Evolutionary conservation across 2,113 vertebrate species (phyloP), one percentile per base, ranked within the genome.

Genomic region (Empidonax traillii): DNA sequence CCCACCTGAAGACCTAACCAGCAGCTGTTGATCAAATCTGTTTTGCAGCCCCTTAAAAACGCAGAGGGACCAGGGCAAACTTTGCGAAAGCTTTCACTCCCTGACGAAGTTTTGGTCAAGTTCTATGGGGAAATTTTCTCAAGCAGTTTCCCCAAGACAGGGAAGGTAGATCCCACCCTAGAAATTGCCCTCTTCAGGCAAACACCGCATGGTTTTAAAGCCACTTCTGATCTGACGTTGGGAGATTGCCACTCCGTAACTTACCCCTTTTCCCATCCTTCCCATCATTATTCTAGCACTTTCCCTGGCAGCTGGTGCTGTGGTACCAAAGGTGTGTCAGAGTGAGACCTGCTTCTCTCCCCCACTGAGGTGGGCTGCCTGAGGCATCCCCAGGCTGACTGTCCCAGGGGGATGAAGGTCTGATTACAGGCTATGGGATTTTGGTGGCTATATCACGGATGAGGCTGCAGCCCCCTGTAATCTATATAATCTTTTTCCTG

Each of bases 201-300:
- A 63, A 28, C 47, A 9, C 35, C 1, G 0, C 1, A 4, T 31
- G 28, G 28, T 20, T 59, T 35, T 10, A 11, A 49, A 75, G 9
- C 22, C 31, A 5, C 9, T 59, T 28, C 62, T 43, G 39, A 59
- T 10, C 35, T 4, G 39, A 22, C 2, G 6, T 11, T 8, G 4
- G 28, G 27, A 80, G 23, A 13, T 0, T 19, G 14, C 10, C 2
- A 3, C 25, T 63, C 58, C 2, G 0, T 9, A 10, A 9, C 19
- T 11, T 30, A 5, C 28, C 24, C 27, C 16, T 43, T 24, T 69
- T 35, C 9, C 13, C 49, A 8, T 14, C 20, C 21, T 71, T 22
- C 41, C 31, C 51, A n/a, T 10, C 46, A 2, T 11, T 51, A 6
- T 12, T 44, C 20, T 15, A 4, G 23, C 14, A 18, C 59, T 43